These are phyloP conservation scores for Mastacembelus armatus DNA, from an alignment of 2,797 vertebrate species.

Conservation along the genomic window DNA sequence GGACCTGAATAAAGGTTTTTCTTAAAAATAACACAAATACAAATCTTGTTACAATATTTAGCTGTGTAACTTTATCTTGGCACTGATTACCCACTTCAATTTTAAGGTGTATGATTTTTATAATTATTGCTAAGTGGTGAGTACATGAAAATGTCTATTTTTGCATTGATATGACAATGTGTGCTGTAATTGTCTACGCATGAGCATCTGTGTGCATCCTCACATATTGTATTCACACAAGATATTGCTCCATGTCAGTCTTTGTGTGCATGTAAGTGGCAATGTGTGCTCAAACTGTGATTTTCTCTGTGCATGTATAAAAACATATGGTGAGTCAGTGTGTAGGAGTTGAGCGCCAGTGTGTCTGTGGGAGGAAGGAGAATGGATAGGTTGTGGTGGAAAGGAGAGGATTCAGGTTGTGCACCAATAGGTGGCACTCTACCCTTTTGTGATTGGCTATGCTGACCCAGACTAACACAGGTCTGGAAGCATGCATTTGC, in stretches of 20 bases:
- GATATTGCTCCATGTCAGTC: conserved; percentile 35
- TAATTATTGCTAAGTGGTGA: not conserved
- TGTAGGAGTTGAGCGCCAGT: conserved; percentile 66
- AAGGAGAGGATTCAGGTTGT: conserved; percentile 65
- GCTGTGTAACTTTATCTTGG: not conserved
- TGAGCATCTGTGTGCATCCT: conserved; percentile 26
- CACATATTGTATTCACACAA: not conserved
- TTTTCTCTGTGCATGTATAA: conserved; percentile 54
- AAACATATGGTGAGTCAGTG: conserved; percentile 81
- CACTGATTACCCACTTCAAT: not conserved
- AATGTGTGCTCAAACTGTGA: conserved; percentile 55
- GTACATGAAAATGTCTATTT: not conserved
- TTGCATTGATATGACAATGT: not conserved
- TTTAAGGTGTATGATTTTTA: not conserved
- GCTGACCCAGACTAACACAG: conserved; percentile 58
- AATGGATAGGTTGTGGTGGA: conserved; percentile 29
- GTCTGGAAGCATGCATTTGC: conserved; percentile 28
- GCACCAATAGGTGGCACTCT: conserved; percentile 87
- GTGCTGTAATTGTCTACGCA: not conserved
- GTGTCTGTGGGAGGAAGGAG: conserved; percentile 58
- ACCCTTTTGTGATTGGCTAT: conserved; percentile 81
- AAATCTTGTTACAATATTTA: not conserved
- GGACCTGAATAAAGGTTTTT: too few species aligned
- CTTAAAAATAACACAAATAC: not conserved
- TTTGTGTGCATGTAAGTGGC: conserved; percentile 20